These are phyloP conservation scores for Catotricha subobsoleta DNA, from an alignment of 2,888 invertebrate genomes.

Conservation along the genomic window DNA sequence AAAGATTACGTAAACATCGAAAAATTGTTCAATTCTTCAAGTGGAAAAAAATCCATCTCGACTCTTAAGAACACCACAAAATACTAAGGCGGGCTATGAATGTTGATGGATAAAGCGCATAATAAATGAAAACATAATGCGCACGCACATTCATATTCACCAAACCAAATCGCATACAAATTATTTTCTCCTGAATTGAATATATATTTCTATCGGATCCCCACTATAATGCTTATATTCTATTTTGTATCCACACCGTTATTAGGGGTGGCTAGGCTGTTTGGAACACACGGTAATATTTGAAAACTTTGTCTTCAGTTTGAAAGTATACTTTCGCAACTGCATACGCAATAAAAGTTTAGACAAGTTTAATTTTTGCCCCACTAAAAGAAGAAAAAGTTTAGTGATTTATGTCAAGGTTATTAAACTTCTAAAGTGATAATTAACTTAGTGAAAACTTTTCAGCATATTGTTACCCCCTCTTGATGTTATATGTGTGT, in stretches of 20 bases:
- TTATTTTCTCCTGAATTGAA: neutral
- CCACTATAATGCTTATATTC: too few species aligned
- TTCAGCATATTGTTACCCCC: constrained; percentile 9
- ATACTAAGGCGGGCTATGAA: constrained; percentile 1
- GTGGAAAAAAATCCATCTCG: neutral
- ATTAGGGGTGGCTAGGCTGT: constrained; percentile 2
- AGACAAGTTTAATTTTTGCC: constrained; percentile 10
- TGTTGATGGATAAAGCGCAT: neutral
- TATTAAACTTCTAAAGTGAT: constrained; percentile 14
- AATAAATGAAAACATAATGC: neutral
- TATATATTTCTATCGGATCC: neutral
- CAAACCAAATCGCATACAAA: too few species aligned
- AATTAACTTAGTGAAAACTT: constrained; percentile 15
- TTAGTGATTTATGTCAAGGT: constrained; percentile 15
- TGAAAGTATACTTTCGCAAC: constrained; percentile 10
- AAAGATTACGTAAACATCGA: too few species aligned
- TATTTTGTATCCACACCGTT: neutral
- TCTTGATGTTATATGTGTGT: neutral
- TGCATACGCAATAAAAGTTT: constrained; percentile 11
- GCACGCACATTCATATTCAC: neutral
- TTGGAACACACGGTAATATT: constrained; percentile 3
- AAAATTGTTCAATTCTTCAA: neutral
- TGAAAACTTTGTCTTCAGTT: constrained; percentile 9
- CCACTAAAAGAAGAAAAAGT: constrained; percentile 11
- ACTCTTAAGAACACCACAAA: neutral